These are phyloP conservation scores for Hemitrygon akajei DNA, from an alignment of 2,797 vertebrate species.

Conservation along the genomic window DNA sequence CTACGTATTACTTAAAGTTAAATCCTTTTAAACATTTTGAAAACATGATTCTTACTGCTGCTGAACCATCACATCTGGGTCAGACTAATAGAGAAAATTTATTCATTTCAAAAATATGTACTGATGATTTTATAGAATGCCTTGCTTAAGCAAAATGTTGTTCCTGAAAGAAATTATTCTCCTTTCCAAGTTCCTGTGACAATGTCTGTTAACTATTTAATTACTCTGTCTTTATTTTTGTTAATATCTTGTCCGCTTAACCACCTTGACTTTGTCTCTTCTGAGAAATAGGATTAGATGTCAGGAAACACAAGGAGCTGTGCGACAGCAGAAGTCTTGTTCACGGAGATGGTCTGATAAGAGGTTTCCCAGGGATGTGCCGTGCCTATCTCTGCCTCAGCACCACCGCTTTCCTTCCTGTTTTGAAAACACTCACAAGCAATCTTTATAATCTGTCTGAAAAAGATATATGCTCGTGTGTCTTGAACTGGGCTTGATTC, in stretches of 20 bases:
- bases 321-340: background rate
- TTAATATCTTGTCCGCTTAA: slow-evolving; percentile 38
- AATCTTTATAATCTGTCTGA: slow-evolving; percentile 36
- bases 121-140: background rate
- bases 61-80: background rate
- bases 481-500: background rate
- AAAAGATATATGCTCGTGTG: slow-evolving; percentile 11
- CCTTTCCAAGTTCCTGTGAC: slow-evolving; percentile 54
- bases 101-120: background rate
- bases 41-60: slow-evolving; percentile 2
- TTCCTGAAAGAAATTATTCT: slow-evolving; percentile 59
- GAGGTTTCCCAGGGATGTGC: slow-evolving; percentile 34
- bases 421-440: slow-evolving; percentile 5
- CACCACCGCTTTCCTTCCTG: slow-evolving; percentile 24
- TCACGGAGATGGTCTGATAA: slow-evolving; percentile 26
- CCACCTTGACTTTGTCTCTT: slow-evolving; percentile 22
- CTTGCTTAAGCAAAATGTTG: slow-evolving; percentile 43
- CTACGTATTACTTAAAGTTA: background rate
- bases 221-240: slow-evolving; percentile 45
- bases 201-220: slow-evolving; percentile 58
- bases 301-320: slow-evolving; percentile 34
- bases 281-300: slow-evolving; percentile 9
- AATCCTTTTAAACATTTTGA: background rate
- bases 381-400: slow-evolving; percentile 4
- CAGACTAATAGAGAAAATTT: background rate